Percentiles rank a stretch among this genome's conserved stretches.
Evolutionary conservation across 2,888 invertebrate species (phyloP).

Genomic region (Brachypalpus laphriformis): DNA sequence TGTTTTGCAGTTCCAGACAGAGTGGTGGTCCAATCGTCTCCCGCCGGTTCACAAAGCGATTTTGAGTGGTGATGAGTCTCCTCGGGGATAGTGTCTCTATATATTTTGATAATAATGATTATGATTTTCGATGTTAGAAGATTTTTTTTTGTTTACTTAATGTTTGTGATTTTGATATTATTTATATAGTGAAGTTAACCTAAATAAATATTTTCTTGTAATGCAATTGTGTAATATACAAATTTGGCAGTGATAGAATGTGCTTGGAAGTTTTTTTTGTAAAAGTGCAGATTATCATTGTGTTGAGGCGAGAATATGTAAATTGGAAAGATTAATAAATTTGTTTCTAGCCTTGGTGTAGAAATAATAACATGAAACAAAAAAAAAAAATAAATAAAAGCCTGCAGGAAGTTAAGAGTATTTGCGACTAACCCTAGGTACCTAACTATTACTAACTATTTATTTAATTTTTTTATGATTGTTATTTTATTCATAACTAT

Average conservation of each 20-base stretch:
- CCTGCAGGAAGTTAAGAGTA: no score
- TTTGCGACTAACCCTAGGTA: not conserved
- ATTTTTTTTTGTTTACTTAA: not conserved
- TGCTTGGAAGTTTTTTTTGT: not conserved
- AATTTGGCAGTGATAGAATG: conserved; percentile 7
- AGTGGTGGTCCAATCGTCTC: conserved; percentile 83
- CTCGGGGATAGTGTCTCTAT: conserved; percentile 88
- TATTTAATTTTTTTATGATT: no score
- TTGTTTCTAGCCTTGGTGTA: not conserved
- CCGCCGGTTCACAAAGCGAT: conserved; percentile 85
- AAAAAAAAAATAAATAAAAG: not conserved
- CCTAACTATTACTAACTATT: no score
- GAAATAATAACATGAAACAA: not conserved
- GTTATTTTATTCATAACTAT: no score
- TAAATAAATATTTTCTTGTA: conserved; percentile 9
- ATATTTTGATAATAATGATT: conserved; percentile 44
- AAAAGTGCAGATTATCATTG: not conserved
- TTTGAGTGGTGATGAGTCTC: conserved; percentile 86
- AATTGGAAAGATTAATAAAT: not conserved
- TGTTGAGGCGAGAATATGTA: not conserved
- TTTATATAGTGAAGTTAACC: conserved; percentile 6
- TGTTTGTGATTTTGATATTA: conserved; percentile 8
- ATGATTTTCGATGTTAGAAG: conserved; percentile 29
- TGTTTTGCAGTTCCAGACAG: conserved; percentile 79
- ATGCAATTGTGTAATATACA: conserved; percentile 68